These are phyloP conservation scores for Dreissena polymorpha DNA, from an alignment of 1,140 invertebrate genomes.

Conservation along the genomic window DNA sequence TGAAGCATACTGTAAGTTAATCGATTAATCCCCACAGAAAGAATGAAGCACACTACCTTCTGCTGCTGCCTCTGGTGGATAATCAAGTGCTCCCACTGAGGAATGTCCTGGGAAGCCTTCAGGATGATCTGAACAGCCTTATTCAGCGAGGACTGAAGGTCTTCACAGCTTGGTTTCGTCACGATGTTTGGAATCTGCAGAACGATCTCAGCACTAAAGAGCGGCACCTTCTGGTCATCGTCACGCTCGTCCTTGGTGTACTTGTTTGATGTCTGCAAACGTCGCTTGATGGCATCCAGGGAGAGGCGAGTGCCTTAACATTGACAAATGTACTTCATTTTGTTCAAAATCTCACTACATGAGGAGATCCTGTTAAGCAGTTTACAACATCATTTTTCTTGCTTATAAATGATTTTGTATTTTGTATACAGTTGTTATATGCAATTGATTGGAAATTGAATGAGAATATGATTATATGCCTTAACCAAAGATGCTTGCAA, in stretches of 20 bases:
- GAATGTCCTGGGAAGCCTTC: constrained; percentile 77
- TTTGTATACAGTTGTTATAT: too few relatives aligned
- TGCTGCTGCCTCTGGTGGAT: constrained; percentile 78
- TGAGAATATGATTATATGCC: too few relatives aligned
- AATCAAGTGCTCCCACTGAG: constrained; percentile 78
- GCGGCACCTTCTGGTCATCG: constrained; percentile 73
- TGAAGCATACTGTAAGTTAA: too few relatives aligned
- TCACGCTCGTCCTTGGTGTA: constrained; percentile 73
- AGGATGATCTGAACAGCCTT: constrained; percentile 81
- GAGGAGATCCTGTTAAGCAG: too few relatives aligned
- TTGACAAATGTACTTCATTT: neutral
- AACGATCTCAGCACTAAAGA: constrained; percentile 84
- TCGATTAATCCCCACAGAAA: too few relatives aligned
- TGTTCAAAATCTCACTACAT: too few relatives aligned
- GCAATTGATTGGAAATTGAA: too few relatives aligned
- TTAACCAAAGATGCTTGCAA: too few relatives aligned
- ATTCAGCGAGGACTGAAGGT: constrained; percentile 93
- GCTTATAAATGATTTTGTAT: too few relatives aligned
- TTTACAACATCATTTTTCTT: too few relatives aligned
- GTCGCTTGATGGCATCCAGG: constrained; percentile 78
- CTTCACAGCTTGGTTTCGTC: constrained; percentile 92
- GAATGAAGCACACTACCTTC: constrained; percentile 66
- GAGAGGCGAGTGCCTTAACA: constrained; percentile 76
- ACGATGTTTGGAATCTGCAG: constrained; percentile 93
- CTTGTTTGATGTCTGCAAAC: constrained; percentile 76